Evolutionary conservation across 2,888 invertebrate species (phyloP).

Genomic region (Nomada hirtipes): DNA sequence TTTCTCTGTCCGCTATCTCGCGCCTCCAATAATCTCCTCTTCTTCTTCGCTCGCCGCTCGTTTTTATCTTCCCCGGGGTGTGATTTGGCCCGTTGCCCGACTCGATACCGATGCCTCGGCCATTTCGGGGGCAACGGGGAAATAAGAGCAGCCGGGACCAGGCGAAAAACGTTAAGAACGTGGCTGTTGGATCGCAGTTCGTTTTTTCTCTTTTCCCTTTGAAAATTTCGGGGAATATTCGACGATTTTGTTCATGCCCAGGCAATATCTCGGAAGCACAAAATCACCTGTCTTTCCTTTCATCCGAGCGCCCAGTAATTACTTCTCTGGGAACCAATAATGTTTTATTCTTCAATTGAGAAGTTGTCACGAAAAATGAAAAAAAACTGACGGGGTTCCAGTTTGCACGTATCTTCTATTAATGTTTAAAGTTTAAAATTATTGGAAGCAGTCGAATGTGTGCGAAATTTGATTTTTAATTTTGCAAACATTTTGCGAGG

Average conservation of each 20-base stretch:
- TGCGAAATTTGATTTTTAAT: too few relatives aligned
- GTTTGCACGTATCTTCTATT: too few relatives aligned
- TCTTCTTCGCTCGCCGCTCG: slow-evolving; percentile 29
- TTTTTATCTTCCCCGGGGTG: slow-evolving; percentile 65
- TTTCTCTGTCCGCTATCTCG: slow-evolving; percentile 3
- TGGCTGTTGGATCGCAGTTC: slow-evolving; percentile 39
- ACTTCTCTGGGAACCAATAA: slow-evolving; percentile 15
- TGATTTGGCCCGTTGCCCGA: slow-evolving; percentile 68
- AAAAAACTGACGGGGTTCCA: too few relatives aligned
- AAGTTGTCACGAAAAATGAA: too few relatives aligned
- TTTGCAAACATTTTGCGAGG: too few relatives aligned
- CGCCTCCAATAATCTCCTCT: slow-evolving; percentile 22
- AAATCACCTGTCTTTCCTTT: slow-evolving; percentile 29
- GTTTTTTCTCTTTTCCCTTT: background rate
- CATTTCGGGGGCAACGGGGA: slow-evolving; percentile 47
- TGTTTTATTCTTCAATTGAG: too few relatives aligned
- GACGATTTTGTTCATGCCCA: slow-evolving; percentile 23
- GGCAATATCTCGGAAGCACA: slow-evolving; percentile 32
- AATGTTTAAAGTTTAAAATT: too few relatives aligned
- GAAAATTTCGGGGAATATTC: background rate
- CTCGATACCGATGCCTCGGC: slow-evolving; percentile 68
- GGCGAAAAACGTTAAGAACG: slow-evolving; percentile 60
- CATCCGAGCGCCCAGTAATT: slow-evolving; percentile 50
- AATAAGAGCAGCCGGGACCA: slow-evolving; percentile 33
- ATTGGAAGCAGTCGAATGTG: too few relatives aligned